A percentile compares a stretch with the other conserved stretches of the same genome.
phyloP scores from a whole-genome alignment of 2,797 vertebrate species.

The Prunella strophiata region DNA sequence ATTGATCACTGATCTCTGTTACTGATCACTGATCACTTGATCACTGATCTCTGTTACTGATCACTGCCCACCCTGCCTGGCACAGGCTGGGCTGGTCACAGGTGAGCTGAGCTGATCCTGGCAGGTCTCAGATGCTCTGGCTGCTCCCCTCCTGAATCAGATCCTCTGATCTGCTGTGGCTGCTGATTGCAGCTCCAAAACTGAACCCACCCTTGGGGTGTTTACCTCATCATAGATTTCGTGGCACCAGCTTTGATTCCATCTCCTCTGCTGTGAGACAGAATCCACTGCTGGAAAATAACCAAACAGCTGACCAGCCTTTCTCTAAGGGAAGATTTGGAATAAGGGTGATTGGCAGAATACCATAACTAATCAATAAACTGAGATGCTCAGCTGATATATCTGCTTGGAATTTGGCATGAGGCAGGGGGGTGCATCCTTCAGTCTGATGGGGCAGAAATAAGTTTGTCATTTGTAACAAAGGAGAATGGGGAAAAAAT shows the following conservation, averaged over 20 bases:
- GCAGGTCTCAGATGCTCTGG: neutral
- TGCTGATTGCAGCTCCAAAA: neutral
- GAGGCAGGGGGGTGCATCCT: neutral
- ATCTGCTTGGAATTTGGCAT: neutral
- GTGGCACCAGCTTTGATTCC: neutral
- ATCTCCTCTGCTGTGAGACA: neutral
- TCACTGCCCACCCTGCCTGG: slow-evolving; percentile 1
- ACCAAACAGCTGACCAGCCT: neutral
- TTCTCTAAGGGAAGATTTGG: neutral
- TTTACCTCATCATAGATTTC: rapidly evolving
- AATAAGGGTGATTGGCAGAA: neutral
- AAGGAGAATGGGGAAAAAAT: neutral
- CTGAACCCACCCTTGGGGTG: neutral
- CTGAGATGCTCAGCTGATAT: neutral
- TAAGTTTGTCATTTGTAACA: neutral
- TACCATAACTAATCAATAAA: neutral
- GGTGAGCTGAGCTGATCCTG: neutral
- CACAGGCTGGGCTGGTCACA: neutral
- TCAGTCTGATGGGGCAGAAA: neutral
- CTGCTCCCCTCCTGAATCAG: neutral
- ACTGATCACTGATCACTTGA: neutral
- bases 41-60: neutral
- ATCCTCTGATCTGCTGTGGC: neutral
- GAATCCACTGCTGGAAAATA: neutral
- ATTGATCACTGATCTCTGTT: neutral